Evolutionary conservation across 2,888 invertebrate genomes (phyloP).

Genomic region (Agrochola lychnidis): DNA sequence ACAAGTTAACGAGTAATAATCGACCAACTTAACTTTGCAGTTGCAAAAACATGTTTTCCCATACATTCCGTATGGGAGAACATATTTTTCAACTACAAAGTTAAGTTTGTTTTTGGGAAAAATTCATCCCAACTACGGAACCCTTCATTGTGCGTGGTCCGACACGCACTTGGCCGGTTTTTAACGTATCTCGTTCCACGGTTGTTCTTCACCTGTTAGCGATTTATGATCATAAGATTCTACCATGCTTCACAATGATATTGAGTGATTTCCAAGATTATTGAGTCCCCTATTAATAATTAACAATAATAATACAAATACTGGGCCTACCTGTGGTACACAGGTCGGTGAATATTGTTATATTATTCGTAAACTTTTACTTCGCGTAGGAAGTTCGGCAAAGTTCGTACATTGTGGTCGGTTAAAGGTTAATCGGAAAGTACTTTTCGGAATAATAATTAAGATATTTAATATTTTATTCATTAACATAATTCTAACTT

Average conservation of each 20-base stretch:
- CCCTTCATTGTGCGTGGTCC: too few species aligned
- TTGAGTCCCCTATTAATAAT: not conserved
- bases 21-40: too few species aligned
- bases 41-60: too few species aligned
- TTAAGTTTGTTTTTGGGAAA: too few species aligned
- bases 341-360: conserved; percentile 8
- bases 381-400: conserved; percentile 8
- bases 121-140: too few species aligned
- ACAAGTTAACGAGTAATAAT: too few species aligned
- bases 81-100: too few species aligned
- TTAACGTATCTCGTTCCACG: not conserved
- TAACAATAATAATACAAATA: not conserved
- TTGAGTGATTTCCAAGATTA: not conserved
- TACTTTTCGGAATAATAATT: not conserved
- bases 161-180: too few species aligned
- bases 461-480: not conserved
- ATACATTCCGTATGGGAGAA: too few species aligned
- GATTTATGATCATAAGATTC: not conserved
- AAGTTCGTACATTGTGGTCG: conserved; percentile 26
- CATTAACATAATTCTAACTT: not conserved
- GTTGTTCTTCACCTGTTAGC: not conserved
- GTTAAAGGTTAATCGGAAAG: conserved; percentile 35
- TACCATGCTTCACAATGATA: not conserved
- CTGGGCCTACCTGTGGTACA: not conserved
- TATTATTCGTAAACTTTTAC: conserved; percentile 38